Evolutionary conservation across 1,140 invertebrate genomes (phyloP), one percentile per base, ranked within the genome.

Genomic region (Ectropis grisescens): DNA sequence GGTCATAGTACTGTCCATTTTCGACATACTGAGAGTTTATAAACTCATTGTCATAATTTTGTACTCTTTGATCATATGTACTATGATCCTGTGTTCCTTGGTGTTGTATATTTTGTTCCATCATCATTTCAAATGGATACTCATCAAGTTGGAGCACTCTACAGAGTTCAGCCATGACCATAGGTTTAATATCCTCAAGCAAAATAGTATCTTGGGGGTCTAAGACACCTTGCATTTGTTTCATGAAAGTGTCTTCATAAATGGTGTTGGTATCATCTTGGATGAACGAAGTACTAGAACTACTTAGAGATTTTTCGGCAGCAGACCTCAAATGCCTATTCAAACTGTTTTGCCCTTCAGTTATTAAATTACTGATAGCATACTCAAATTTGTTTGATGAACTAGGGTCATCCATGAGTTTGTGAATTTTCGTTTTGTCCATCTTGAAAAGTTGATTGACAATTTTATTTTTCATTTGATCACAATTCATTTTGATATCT

Each of bases 221-320:
- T 26, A 81, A 40, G 11, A 81, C 59, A 43, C 67, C 67, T 33
- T 81, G 76, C 76, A 81, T 81, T 48, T 81, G 76, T 59, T 75
- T 79, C 52, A 81, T 60, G 40, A 81, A 81, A 33, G 74, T 81
- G 37, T 81, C 76, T 46, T 81, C 74, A 64, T 79, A 81, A 32
- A 79, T 71, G 12, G 76, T 81, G 29, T 78, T 76, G 41, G 61
- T 69, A 11, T 79, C 66, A 56, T 75, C 54, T 48, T 71, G 54
- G 26, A 76, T 70, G 38, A 74, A 74, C 13, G 78, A 69, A 26
- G 46, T 46, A 46, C 66, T 69, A 15, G 64, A 53, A 30, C 53
- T 59, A 36, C 48, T 61, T 1, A 81, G 46, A 13, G 76, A 76
- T 47, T 81, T 76, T 25, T 81, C 76, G 25, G 76, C 76, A 22